Evolutionary conservation across 2,888 invertebrate species (phyloP), one percentile per base, ranked within the genome.

Genomic region (Ommatoiulus sabulosus): DNA sequence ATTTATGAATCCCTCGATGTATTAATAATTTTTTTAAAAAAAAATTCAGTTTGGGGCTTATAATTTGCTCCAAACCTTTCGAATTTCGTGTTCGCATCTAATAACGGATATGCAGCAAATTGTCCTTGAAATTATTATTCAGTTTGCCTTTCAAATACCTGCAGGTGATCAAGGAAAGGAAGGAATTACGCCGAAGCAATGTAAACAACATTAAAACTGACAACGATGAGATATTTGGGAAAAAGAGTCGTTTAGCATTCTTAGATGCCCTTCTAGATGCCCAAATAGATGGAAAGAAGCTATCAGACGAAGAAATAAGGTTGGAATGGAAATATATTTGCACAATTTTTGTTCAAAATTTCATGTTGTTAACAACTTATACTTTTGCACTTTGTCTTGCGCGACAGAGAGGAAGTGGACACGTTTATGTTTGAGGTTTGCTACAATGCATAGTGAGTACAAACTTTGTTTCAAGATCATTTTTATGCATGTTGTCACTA

Each of bases 151-250:
- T n/a, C 5, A 63, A 63, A 0, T 20, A 20, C 5, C 7, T 63
- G 63, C 63, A 63, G 63, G 63, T 63, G 7, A 63, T 63, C 5
- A n/a, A 63, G 63, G 63, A 63, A 63, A 63, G 63, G 63, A 63
- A 20, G 15, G 63, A 63, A 63, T 63, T 63, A 7, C 63, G 20
- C 7, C 63, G 5, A n/a, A 63, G 6, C 63, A 63, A 63, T 63
- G 20, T 4, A 63, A 63, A 20, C 20, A 63, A 10, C 3, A 20
- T 20, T 63, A 20, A 63, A 20, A 8, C 8, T 20, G 63, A 6
- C 20, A 63, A 63, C 4, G 63, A 63, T 20, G 63, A 63, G 20
- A 63, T 63, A 63, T 63, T 63, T 63, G 63, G 63, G 4, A n/a
- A 63, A 63, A 63, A 63, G 63, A 63, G 20, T 20, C n/a, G 63